A percentile compares a stretch with the other conserved stretches of the same genome.
Evolutionary conservation across 2,113 vertebrate genomes (phyloP).

Genomic region (Nestor notabilis): DNA sequence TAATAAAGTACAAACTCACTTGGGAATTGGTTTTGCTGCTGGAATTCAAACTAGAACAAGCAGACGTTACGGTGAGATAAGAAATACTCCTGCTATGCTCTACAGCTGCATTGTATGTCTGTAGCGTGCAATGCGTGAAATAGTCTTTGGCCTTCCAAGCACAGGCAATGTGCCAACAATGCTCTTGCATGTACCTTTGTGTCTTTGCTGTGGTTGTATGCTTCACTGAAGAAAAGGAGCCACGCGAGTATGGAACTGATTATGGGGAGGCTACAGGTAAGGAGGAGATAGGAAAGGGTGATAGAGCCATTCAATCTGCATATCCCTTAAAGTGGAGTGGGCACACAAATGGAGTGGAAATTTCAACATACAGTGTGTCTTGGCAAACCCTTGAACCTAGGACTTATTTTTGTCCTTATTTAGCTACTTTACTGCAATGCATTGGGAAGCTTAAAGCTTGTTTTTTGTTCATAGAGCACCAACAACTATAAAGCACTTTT

Average conservation of each 20-base stretch:
- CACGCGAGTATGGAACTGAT: not conserved
- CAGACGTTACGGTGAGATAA: conserved; percentile 47
- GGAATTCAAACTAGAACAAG: conserved; percentile 59
- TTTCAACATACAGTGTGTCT: not conserved
- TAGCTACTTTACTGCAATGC: not conserved
- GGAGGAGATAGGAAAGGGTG: not conserved
- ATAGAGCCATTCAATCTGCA: not conserved
- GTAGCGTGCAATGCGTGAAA: conserved; percentile 12
- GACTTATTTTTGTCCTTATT: not conserved
- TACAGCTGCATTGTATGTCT: conserved; percentile 32
- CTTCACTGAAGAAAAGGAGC: not conserved
- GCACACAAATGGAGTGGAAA: not conserved
- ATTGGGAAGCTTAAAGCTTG: not conserved
- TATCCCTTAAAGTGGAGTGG: not conserved
- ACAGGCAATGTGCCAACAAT: conserved; percentile 38
- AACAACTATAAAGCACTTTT: not conserved
- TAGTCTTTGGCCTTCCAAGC: conserved; percentile 31
- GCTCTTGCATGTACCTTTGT: conserved; percentile 22
- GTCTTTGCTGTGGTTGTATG: not conserved
- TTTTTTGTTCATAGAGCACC: not conserved
- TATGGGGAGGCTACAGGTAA: not conserved
- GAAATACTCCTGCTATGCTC: conserved; percentile 36
- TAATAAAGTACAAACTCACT: conserved; percentile 1
- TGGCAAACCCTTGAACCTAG: not conserved
- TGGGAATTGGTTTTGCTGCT: conserved; percentile 48